Evolutionary conservation across 1,140 invertebrate species (phyloP).

Genomic region (Oedothorax gibbosus): DNA sequence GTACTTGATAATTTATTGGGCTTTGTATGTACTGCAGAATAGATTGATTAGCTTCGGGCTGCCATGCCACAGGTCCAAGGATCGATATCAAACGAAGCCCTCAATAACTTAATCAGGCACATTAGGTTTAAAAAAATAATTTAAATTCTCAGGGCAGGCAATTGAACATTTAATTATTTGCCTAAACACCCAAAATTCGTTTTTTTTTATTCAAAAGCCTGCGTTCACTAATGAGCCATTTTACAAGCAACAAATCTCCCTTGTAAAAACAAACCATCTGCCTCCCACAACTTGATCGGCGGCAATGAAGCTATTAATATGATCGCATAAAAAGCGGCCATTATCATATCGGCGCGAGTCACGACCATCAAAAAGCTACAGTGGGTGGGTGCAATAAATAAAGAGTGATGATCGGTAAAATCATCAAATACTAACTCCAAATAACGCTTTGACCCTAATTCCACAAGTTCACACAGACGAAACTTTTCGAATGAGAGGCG

Average conservation of each 20-base stretch:
- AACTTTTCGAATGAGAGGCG: not conserved
- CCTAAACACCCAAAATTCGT: too few species aligned
- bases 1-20: too few species aligned
- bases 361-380: not conserved
- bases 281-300: slow-evolving; percentile 18
- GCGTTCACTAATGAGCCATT: not conserved
- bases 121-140: too few species aligned
- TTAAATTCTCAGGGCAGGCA: too few species aligned
- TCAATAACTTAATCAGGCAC: too few species aligned
- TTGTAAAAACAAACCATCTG: slow-evolving; percentile 23
- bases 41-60: too few species aligned
- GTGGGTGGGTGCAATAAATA: slow-evolving; percentile 29
- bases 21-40: too few species aligned
- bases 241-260: slow-evolving; percentile 2
- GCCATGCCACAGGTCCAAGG: too few species aligned
- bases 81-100: too few species aligned
- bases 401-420: slow-evolving; percentile 35
- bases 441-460: slow-evolving; percentile 31
- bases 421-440: slow-evolving; percentile 23
- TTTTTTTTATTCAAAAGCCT: not conserved
- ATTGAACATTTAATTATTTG: too few species aligned
- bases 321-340: not conserved
- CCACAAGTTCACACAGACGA: slow-evolving; percentile 17
- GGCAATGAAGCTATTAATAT: slow-evolving; percentile 8
- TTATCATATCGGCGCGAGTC: not conserved